A percentile compares a stretch with the other conserved stretches of the same genome.
Evolutionary conservation across 2,888 invertebrate genomes (phyloP).

Genomic region (Andricus curvator): DNA sequence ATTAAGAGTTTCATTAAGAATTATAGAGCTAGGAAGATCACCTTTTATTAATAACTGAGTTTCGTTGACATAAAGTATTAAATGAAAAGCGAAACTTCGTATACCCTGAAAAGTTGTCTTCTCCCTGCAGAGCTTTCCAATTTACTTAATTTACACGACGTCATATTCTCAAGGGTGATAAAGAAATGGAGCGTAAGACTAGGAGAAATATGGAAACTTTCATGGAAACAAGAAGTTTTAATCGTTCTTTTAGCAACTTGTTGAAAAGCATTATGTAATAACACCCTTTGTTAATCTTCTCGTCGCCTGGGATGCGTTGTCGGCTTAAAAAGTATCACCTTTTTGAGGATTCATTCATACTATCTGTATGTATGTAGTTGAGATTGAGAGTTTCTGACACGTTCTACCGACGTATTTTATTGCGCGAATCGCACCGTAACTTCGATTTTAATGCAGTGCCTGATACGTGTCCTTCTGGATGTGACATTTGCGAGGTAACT

Average conservation of each 20-base stretch:
- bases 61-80: neutral
- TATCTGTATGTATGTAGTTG: neutral
- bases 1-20: neutral
- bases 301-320: neutral
- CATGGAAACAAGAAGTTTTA: conserved; percentile 50
- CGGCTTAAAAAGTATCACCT: neutral
- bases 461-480: neutral
- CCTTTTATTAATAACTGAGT: neutral
- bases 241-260: conserved; percentile 56
- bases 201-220: neutral
- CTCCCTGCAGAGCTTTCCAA: conserved; percentile 2
- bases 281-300: neutral
- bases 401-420: conserved; percentile 36
- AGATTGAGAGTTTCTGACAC: neutral
- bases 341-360: neutral
- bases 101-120: neutral
- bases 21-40: neutral
- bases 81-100: neutral
- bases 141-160: conserved; percentile 1
- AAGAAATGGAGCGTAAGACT: neutral
- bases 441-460: conserved; percentile 41
- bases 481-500: conserved; percentile 43
- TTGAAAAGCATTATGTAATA: conserved; percentile 31
- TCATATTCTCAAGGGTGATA: neutral
- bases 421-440: conserved; percentile 18